Base-by-base conservation (phyloP, 2,113 vertebrate species). In the Riparia riparia region DNA sequence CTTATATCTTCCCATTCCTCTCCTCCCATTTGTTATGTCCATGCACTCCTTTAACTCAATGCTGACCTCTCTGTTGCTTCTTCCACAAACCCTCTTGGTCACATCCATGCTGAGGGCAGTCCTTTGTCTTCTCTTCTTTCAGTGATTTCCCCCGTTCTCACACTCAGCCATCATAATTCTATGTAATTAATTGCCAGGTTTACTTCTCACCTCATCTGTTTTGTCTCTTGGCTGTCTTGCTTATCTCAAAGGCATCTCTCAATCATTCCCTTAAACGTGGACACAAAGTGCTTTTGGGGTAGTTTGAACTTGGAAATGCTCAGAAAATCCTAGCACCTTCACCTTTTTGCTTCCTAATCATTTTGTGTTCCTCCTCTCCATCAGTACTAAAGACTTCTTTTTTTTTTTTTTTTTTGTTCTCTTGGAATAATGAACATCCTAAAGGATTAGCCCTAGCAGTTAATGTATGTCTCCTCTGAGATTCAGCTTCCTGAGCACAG, bases 271-370 rank as follows among this genome's bases (percentile, higher is more conserved):
- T 80, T 65, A 45, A 85, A 69, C 28, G 29, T 57, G 45, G 41
- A 57, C 31, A 19, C 41, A 61, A 29, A 28, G 34, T 60, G 45
- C 10, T 90, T 91, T 72, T 39, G 54, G 39, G 28, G 29, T 19
- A 54, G 21, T 80, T 45, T 66, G 71, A 93, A 73, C 56, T 39
- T 0, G 0, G 45, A 94, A 88, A 19, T 5, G 16, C 73, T 76
- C 69, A 85, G 71, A 20, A 95, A 87, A 87, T 54, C 61, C 57
- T 41, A 89, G 22, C 15, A 61, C 12, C 53, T 60, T 79, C 41
- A 87, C 32, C 54, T 50, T 92, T 92, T 49, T 74, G 31, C 53
- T 51, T 91, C 22, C 56, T 85, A 82, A 87, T 45, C 24, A 32
- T 57, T 65, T 84, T 44, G 25, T 41, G 21, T 8, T 71, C 57